Evolutionary conservation across 2,888 invertebrate genomes (phyloP).

Genomic region (Nasonia oneida): DNA sequence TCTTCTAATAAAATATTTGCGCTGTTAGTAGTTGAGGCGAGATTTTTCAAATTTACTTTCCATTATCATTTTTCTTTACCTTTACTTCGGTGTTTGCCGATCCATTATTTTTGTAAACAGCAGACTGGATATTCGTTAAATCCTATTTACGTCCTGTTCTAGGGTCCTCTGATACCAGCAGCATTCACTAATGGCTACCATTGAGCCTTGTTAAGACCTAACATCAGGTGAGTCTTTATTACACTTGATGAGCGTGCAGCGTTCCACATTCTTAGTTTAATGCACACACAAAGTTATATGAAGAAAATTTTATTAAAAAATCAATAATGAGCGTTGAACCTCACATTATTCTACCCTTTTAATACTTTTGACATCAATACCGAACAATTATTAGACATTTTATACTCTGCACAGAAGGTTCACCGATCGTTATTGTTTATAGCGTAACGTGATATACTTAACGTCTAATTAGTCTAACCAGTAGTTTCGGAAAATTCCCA

Average conservation of each 20-base stretch:
- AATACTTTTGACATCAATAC: background rate
- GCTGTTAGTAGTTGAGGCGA: background rate
- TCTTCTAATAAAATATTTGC: background rate
- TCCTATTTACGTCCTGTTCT: slow-evolving; percentile 79
- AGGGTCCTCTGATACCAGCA: slow-evolving; percentile 98
- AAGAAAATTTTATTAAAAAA: slow-evolving; percentile 8
- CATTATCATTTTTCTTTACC: slow-evolving; percentile 16
- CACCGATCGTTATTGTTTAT: slow-evolving; percentile 18
- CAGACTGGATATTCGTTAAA: slow-evolving; percentile 24
- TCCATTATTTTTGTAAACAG: slow-evolving; percentile 16
- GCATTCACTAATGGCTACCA: slow-evolving; percentile 99
- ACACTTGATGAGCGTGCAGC: slow-evolving; percentile 1
- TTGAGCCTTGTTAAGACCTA: slow-evolving; percentile 83
- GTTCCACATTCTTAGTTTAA: slow-evolving; percentile 9
- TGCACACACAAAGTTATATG: slow-evolving; percentile 12
- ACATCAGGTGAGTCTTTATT: slow-evolving; percentile 75
- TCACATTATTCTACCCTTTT: background rate
- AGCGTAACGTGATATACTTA: background rate
- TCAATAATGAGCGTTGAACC: background rate
- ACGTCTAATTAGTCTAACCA: background rate
- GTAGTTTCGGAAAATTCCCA: slow-evolving; percentile 19
- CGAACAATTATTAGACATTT: background rate
- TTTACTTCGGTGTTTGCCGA: background rate
- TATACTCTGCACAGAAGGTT: background rate
- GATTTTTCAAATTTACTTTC: slow-evolving; percentile 12